Evolutionary conservation across 37 sponge, comb jelly and placozoan species (phyloP), one percentile per base, ranked within the genome.

Genomic region (Petrosia ficiformis): DNA sequence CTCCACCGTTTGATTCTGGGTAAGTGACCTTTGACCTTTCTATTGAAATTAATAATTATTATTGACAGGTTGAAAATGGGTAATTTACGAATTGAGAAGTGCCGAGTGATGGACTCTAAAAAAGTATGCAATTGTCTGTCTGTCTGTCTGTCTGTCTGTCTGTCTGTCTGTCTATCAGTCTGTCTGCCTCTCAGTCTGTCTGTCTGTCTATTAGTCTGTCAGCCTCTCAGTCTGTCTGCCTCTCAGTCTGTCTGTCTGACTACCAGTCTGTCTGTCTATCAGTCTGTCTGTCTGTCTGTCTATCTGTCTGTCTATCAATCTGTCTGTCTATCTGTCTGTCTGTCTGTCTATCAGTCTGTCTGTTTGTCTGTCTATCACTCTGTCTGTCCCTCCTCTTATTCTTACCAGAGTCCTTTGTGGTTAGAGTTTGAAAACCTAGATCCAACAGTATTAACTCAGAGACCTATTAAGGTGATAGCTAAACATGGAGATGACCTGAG

Each of bases 401-500:
- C 19, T 37, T 29, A 26, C 33, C 42, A 92, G 96, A 73, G 75
- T 2, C 96, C 96, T 3, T 69, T 95, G 70, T 95, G 96, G 96
- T 75, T 95, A 28, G 96, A 95, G 84, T 95, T 95, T 68, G 48
- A 70, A 42, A 91, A 85, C 67, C 76, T 61, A 59, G 93, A 93
- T 76, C 86, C 77, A 32, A 85, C 84, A 2, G 71, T 42, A 29
- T 41, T 60, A 37, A 48, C 59, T 19, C 70, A 58, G 29, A 56
- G 59, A 30, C 74, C 70, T 14, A 91, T 95, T 70, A 90, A 88
- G 67, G 61, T 95, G 56, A 95, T 95, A 26, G 84, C 89, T 37
- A 95, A 95, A 70, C 80, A 91, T 36, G 96, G 96, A 11, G 96
- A 95, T 39, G 96, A 95, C 81, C 79, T 95, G 25, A 42, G 96